phyloP scores from a whole-genome alignment of 2,113 vertebrate species.

The Hippolais icterina region DNA sequence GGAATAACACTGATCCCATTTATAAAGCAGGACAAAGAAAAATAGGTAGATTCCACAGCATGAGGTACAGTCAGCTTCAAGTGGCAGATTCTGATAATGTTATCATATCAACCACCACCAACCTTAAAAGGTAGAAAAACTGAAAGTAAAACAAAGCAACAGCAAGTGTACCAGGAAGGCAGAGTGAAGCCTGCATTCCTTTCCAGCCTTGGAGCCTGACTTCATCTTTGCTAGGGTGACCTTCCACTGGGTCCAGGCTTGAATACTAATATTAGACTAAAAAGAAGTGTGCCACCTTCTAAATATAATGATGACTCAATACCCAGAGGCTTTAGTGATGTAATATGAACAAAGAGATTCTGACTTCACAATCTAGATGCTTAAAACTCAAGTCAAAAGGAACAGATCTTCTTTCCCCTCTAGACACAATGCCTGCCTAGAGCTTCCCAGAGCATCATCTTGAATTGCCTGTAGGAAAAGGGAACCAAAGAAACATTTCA shows the following conservation, averaged over 20 bases:
- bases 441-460: background rate
- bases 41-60: background rate
- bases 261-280: constrained; percentile 73
- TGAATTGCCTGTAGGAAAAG: background rate
- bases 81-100: background rate
- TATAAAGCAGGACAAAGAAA: background rate
- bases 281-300: constrained; percentile 71
- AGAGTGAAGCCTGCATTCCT: constrained; percentile 45
- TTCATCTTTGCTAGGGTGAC: constrained; percentile 70
- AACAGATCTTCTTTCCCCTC: constrained; percentile 31
- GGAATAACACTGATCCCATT: background rate
- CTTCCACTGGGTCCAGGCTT: constrained; percentile 69
- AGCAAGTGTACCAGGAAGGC: constrained; percentile 21
- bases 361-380: constrained; percentile 41
- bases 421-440: background rate
- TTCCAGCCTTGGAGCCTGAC: constrained; percentile 54
- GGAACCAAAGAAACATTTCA: background rate
- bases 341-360: constrained; percentile 65
- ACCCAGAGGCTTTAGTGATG: constrained; percentile 72
- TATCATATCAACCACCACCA: background rate
- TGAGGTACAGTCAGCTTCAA: background rate
- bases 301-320: constrained; percentile 79
- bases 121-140: constrained; percentile 60
- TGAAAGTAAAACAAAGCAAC: constrained; percentile 61
- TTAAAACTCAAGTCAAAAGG: constrained; percentile 44